Evolutionary conservation across 2,888 invertebrate genomes (phyloP).

Genomic region (Orthosia gracilis): DNA sequence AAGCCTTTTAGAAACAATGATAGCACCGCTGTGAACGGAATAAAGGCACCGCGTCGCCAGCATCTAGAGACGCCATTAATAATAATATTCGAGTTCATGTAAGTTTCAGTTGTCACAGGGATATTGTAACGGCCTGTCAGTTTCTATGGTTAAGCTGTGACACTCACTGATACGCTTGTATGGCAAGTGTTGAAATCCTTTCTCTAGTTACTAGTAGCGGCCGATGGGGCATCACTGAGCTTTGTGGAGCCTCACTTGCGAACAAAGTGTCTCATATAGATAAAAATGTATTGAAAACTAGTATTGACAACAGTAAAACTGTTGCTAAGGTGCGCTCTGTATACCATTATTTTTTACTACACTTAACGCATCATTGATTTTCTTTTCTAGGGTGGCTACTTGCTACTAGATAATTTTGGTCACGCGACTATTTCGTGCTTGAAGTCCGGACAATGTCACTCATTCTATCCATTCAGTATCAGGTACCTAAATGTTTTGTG

Average conservation of each 20-base stretch:
- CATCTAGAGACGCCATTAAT: neutral
- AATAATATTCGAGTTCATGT: neutral
- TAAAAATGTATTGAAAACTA: neutral
- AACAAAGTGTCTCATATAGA: neutral
- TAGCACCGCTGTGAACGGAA: neutral
- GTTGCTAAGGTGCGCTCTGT: neutral
- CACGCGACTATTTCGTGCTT: conserved; percentile 45
- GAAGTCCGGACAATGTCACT: neutral
- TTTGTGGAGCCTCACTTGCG: neutral
- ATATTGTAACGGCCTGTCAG: neutral
- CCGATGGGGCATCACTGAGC: too few species aligned
- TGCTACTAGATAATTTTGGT: conserved; percentile 44
- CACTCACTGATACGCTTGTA: neutral
- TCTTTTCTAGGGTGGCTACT: conserved; percentile 17
- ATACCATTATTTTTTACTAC: neutral
- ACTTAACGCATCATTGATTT: conserved; percentile 43
- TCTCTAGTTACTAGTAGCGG: too few species aligned
- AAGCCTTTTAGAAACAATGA: neutral
- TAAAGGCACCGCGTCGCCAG: neutral
- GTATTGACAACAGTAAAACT: neutral
- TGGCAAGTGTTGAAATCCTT: too few species aligned
- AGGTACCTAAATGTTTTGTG: neutral
- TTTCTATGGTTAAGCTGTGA: neutral
- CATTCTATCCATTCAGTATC: neutral
- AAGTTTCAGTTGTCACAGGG: neutral